Conservation (phyloP, 1,140 invertebrate species). For the Drosophila eugracilis region DNA sequence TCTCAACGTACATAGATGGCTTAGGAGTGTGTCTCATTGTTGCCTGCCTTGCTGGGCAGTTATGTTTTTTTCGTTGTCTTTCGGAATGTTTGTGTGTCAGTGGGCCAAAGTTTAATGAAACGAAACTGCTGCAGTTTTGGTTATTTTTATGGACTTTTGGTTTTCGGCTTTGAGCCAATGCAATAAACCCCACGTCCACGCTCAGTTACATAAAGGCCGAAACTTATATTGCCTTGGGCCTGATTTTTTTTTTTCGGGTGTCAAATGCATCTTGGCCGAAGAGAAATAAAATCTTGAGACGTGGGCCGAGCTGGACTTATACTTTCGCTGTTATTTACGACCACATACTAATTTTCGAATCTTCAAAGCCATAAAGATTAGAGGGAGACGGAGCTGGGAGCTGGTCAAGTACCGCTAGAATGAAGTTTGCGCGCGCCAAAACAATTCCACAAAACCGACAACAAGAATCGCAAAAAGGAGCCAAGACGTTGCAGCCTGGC, state of each 20-base stretch:
- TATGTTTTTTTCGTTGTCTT: constrained; percentile 10
- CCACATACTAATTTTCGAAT: constrained; percentile 64
- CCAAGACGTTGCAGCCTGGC: constrained; percentile 1
- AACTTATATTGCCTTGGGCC: constrained; percentile 7
- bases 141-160: constrained; percentile 34
- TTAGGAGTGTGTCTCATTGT: constrained; percentile 38
- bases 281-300: constrained; percentile 36
- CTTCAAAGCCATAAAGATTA: constrained; percentile 64
- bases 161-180: constrained; percentile 23
- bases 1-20: constrained; percentile 15
- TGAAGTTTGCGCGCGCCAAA: constrained; percentile 49
- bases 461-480: constrained; percentile 15
- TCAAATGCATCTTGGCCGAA: constrained; percentile 28
- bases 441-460: constrained; percentile 27
- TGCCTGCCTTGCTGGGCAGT: constrained; percentile 13
- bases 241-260: constrained; percentile 50
- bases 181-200: constrained; percentile 38
- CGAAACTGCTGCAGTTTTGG: constrained; percentile 57
- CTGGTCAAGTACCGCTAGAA: constrained; percentile 44
- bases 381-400: constrained; percentile 12
- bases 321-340: constrained; percentile 75
- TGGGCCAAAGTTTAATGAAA: constrained; percentile 64
- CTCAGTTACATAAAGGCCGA: constrained; percentile 55
- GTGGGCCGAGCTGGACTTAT: constrained; percentile 45
- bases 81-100: constrained; percentile 52